Evolutionary conservation across 1,140 invertebrate genomes (phyloP).

Genomic region (Caenorhabditis brenneri): DNA sequence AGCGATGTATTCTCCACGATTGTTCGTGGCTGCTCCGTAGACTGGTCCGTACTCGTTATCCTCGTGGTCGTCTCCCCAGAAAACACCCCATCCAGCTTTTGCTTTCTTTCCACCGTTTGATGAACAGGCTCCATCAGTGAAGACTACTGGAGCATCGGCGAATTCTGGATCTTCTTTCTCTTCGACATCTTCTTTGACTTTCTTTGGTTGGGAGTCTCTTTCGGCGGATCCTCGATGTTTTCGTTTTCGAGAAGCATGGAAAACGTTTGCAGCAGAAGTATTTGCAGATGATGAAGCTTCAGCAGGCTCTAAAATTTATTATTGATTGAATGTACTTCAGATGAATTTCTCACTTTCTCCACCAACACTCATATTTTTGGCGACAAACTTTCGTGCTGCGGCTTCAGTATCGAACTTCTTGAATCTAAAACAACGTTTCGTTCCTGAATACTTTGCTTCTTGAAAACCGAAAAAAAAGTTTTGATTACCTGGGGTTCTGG

Average conservation of each 20-base stretch:
- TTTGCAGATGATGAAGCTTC: no score
- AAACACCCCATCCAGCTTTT: constrained; percentile 91
- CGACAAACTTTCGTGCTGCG: constrained; percentile 77
- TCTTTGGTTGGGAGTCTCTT: no score
- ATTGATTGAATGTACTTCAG: background rate
- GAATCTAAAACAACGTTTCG: constrained; percentile 49
- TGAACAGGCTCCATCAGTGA: constrained; percentile 66
- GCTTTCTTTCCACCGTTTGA: constrained; percentile 58
- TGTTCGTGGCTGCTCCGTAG: constrained; percentile 82
- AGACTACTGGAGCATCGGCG: constrained; percentile 53
- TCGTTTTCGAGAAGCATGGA: no score
- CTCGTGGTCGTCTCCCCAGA: constrained; percentile 82
- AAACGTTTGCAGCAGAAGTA: no score
- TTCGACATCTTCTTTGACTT: background rate
- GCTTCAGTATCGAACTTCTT: constrained; percentile 79
- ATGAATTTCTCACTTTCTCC: background rate
- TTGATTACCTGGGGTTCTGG: constrained; percentile 75
- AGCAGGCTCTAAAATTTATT: background rate
- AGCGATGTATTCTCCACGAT: constrained; percentile 94
- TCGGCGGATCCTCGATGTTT: no score
- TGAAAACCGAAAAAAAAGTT: background rate
- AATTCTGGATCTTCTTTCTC: background rate
- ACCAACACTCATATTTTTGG: constrained; percentile 36
- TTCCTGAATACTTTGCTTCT: background rate
- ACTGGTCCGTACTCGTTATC: constrained; percentile 83